phyloP scores from a whole-genome alignment of 2,888 invertebrate species.

The Bellardia bayeri region DNA sequence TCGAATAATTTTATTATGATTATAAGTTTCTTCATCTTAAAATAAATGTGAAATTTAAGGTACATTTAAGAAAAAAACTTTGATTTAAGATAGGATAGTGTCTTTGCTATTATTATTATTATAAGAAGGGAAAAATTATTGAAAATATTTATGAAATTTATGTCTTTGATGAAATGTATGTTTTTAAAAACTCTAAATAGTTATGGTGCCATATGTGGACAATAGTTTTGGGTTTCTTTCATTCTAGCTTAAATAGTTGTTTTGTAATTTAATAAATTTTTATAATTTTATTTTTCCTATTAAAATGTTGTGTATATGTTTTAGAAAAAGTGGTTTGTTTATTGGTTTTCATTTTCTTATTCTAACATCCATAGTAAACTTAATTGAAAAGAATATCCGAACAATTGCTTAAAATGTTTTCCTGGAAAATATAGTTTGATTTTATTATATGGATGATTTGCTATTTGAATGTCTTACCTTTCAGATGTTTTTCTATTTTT shows the following conservation, averaged over 20 bases:
- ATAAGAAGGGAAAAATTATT: conserved; percentile 15
- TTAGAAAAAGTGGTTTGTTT: conserved; percentile 58
- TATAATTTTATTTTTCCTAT: conserved; percentile 61
- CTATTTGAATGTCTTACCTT: conserved; percentile 1
- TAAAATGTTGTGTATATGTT: conserved; percentile 61
- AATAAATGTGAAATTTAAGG: conserved; percentile 51
- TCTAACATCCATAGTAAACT: conserved; percentile 70
- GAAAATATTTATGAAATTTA: background rate
- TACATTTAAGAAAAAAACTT: conserved; percentile 50
- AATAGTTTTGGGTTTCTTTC: background rate
- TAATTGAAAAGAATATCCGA: conserved; percentile 56
- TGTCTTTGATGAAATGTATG: background rate
- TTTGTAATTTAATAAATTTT: conserved; percentile 40
- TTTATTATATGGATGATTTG: background rate
- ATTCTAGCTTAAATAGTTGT: background rate
- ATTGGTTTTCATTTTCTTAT: conserved; percentile 14
- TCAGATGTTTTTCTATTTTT: conserved; percentile 17
- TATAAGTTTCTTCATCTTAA: background rate
- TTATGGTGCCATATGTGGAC: conserved; percentile 1
- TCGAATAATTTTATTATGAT: background rate
- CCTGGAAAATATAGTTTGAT: background rate
- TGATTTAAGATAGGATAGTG: conserved; percentile 22
- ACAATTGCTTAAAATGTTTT: conserved; percentile 63
- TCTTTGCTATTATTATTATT: background rate
- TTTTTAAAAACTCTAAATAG: background rate